A percentile compares a stretch with the other conserved stretches of the same genome.
These are phyloP conservation scores for Muschampia plurimacula DNA, from an alignment of 2,888 invertebrate genomes.

Conservation along the genomic window DNA sequence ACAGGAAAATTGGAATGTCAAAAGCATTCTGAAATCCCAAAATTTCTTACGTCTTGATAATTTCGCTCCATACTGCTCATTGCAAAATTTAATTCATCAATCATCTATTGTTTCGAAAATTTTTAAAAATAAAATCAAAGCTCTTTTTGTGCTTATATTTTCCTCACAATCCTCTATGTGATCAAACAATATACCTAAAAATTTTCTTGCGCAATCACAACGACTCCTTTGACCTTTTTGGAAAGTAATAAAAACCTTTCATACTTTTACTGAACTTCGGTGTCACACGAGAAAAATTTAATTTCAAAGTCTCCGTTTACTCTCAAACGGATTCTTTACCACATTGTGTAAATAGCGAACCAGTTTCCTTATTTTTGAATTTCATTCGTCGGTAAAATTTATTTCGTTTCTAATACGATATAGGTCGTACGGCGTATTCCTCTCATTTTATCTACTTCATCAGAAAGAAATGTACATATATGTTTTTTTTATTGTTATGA, in stretches of 20 bases:
- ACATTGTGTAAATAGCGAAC: slow-evolving; percentile 14
- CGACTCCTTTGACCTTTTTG: background rate
- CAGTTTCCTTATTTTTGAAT: slow-evolving; percentile 7
- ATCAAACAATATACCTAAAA: background rate
- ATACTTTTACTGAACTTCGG: background rate
- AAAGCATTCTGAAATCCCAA: no score
- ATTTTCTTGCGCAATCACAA: background rate
- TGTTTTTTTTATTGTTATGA: no score
- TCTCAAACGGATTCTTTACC: slow-evolving; percentile 16
- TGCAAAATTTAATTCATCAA: no score
- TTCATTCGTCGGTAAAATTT: background rate
- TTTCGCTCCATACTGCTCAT: background rate
- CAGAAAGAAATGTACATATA: background rate
- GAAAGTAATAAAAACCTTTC: background rate
- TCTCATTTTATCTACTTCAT: slow-evolving; percentile 1
- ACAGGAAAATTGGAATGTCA: no score
- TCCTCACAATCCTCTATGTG: background rate
- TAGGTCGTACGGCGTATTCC: background rate
- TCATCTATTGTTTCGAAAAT: background rate
- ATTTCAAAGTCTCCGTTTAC: slow-evolving; percentile 13
- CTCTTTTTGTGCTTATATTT: background rate
- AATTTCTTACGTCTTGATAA: background rate
- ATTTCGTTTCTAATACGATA: background rate
- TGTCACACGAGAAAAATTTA: slow-evolving; percentile 14
- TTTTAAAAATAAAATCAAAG: background rate